Evolutionary conservation across 2,888 invertebrate genomes (phyloP).

Genomic region (Parasteatoda lunata): DNA sequence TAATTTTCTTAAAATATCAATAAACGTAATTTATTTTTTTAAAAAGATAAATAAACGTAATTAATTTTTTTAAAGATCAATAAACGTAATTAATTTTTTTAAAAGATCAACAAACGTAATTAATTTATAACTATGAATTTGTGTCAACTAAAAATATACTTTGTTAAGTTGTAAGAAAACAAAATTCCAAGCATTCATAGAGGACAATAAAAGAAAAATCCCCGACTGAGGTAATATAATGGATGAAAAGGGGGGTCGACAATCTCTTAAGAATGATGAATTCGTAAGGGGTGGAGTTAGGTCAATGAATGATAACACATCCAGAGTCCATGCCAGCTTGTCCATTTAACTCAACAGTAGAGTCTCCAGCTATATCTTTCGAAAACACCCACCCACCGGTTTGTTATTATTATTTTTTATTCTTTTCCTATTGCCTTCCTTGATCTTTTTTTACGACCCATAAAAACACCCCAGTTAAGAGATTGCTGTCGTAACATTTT

Average conservation of each 20-base stretch:
- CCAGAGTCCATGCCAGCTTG: background rate
- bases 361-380: slow-evolving; percentile 24
- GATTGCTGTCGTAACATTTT: slow-evolving; percentile 37
- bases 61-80: too few relatives aligned
- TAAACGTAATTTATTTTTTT: too few relatives aligned
- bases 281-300: background rate
- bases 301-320: slow-evolving; percentile 24
- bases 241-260: background rate
- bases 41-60: too few relatives aligned
- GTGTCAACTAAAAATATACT: too few relatives aligned
- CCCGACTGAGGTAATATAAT: background rate
- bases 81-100: too few relatives aligned
- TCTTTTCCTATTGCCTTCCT: background rate
- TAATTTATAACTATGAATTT: too few relatives aligned
- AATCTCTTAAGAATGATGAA: background rate
- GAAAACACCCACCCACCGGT: slow-evolving; percentile 8
- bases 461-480: slow-evolving; percentile 36
- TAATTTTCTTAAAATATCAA: too few relatives aligned
- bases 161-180: too few relatives aligned
- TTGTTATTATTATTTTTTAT: background rate
- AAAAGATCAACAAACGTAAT: too few relatives aligned
- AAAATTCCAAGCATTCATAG: background rate
- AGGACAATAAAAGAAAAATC: background rate
- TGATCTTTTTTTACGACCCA: slow-evolving; percentile 23
- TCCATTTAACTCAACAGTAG: slow-evolving; percentile 23